These are phyloP conservation scores for Passer domesticus DNA, from an alignment of 2,113 vertebrate genomes.

Conservation along the genomic window DNA sequence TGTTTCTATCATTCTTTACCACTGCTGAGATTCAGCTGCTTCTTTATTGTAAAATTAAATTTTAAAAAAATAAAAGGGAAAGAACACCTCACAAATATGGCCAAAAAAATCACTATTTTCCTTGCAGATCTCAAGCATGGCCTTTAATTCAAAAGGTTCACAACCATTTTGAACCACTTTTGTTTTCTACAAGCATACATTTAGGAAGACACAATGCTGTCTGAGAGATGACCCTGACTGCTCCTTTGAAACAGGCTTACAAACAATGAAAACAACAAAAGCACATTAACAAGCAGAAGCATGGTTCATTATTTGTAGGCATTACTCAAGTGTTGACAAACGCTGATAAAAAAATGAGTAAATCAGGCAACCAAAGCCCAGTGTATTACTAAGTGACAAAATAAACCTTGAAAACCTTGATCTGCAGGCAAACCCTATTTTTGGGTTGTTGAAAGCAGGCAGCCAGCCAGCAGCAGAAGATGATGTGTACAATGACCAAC, in stretches of 20 bases:
- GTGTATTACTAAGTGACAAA: background rate
- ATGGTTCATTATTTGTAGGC: background rate
- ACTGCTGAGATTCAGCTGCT: background rate
- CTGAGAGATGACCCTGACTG: background rate
- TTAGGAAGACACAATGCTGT: background rate
- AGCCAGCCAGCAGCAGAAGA: background rate
- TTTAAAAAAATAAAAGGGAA: background rate
- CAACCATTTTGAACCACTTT: background rate
- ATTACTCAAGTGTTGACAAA: background rate
- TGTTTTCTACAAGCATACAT: background rate
- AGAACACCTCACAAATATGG: background rate
- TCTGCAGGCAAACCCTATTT: background rate
- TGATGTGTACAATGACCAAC: background rate
- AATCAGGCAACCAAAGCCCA: background rate
- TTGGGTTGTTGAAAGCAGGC: background rate
- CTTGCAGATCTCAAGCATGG: background rate
- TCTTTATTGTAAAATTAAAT: background rate
- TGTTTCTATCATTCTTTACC: background rate
- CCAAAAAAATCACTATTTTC: background rate
- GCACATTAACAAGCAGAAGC: constrained; percentile 17
- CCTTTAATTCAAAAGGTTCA: background rate
- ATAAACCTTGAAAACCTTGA: constrained; percentile 12
- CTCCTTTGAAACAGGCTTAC: constrained; percentile 1
- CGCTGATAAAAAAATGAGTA: background rate
- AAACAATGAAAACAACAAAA: constrained; percentile 25